These are phyloP conservation scores for Coptotermes formosanus DNA, from an alignment of 1,140 invertebrate species.

Conservation along the genomic window DNA sequence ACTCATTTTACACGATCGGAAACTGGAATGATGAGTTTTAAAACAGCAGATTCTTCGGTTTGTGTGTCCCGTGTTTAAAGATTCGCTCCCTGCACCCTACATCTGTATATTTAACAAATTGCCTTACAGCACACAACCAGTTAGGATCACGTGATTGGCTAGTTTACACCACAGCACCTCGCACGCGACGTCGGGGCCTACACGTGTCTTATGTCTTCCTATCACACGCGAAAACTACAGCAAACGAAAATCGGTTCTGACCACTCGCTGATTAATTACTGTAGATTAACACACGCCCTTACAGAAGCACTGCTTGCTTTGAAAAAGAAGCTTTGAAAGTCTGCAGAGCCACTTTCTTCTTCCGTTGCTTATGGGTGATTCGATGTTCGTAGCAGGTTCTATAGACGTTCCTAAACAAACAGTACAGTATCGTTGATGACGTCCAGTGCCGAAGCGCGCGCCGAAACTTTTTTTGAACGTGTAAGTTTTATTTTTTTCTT, in stretches of 20 bases:
- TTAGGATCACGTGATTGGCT: not conserved
- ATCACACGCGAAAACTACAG: not conserved
- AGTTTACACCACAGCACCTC: not conserved
- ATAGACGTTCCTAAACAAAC: not conserved
- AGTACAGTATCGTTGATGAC: not conserved
- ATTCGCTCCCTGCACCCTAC: not conserved
- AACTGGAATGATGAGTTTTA: not conserved
- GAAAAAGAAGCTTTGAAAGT: no score
- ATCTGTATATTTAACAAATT: constrained; percentile 13
- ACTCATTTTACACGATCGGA: not conserved
- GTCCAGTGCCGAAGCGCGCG: not conserved
- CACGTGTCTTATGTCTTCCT: not conserved
- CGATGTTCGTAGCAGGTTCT: not conserved
- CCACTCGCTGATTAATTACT: no score
- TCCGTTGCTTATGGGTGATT: no score
- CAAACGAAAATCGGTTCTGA: no score
- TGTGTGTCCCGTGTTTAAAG: not conserved
- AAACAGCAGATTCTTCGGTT: no score
- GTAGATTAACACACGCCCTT: no score
- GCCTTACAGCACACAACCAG: constrained; percentile 13
- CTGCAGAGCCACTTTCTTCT: no score
- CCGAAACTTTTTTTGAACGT: not conserved
- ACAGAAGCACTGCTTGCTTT: no score
- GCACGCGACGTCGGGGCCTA: not conserved
- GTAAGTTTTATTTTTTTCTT: not conserved